phyloP scores from a whole-genome alignment of 2,888 invertebrate species.

The Teleiodes luculella region DNA sequence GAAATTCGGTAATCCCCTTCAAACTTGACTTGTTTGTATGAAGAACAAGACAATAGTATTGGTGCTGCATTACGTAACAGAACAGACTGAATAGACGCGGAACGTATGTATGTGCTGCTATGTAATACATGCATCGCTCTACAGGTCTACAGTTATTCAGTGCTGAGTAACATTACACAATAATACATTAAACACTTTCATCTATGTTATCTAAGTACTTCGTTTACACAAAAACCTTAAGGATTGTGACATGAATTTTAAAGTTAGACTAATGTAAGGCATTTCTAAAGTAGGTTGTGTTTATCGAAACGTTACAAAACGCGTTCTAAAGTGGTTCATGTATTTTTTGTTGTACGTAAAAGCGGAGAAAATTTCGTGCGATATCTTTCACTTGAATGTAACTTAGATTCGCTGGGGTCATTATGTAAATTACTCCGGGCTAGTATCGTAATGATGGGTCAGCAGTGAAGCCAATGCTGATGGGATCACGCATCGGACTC shows the following conservation, averaged over 20 bases:
- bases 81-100: conserved; percentile 37
- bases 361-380: conserved; percentile 33
- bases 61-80: background rate
- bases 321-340: background rate
- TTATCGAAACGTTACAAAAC: conserved; percentile 17
- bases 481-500: conserved; percentile 44
- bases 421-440: conserved; percentile 50
- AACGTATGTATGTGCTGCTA: conserved; percentile 31
- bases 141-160: conserved; percentile 48
- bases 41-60: conserved; percentile 13
- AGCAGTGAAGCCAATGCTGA: conserved; percentile 19
- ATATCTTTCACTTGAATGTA: conserved; percentile 39
- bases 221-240: conserved; percentile 44
- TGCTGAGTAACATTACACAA: conserved; percentile 46
- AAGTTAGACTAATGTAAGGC: conserved; percentile 15
- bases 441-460: conserved; percentile 47
- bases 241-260: conserved; percentile 46
- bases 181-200: conserved; percentile 57
- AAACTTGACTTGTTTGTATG: conserved; percentile 4
- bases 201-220: conserved; percentile 60
- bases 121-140: conserved; percentile 41
- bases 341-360: conserved; percentile 27
- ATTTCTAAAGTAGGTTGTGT: conserved; percentile 17
- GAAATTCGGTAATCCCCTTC: conserved; percentile 17
- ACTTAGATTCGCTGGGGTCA: conserved; percentile 41